phyloP scores from a whole-genome alignment of 1,140 invertebrate genomes.

The Zaprionus nigranus region DNA sequence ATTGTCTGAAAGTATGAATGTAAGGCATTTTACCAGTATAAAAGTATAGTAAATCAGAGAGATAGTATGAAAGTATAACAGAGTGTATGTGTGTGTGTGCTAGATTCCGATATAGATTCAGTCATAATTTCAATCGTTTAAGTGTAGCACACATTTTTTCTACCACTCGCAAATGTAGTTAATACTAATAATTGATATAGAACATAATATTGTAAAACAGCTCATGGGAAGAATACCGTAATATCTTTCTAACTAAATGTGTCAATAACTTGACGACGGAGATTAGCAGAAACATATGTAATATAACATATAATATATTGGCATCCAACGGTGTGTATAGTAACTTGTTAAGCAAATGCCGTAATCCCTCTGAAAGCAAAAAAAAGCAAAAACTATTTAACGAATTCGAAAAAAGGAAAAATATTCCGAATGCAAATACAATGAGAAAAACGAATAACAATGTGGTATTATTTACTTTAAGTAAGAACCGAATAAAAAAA shows the following conservation, averaged over 20 bases:
- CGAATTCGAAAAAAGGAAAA: constrained; percentile 10
- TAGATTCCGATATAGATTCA: constrained; percentile 25
- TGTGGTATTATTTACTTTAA: constrained; percentile 77
- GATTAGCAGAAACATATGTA: neutral
- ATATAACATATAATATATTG: constrained; percentile 11
- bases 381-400: constrained; percentile 6
- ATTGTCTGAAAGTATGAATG: neutral
- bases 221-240: neutral
- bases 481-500: constrained; percentile 47
- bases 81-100: constrained; percentile 33
- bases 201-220: neutral
- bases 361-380: constrained; percentile 2
- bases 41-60: no score
- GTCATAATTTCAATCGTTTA: constrained; percentile 46
- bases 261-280: constrained; percentile 21
- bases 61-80: constrained; percentile 28
- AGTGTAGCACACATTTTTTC: constrained; percentile 75
- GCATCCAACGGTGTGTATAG: constrained; percentile 50
- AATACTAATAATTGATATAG: constrained; percentile 24
- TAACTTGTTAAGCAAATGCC: constrained; percentile 33
- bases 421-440: constrained; percentile 6
- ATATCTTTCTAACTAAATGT: constrained; percentile 16
- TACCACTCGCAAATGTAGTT: constrained; percentile 52
- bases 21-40: neutral
- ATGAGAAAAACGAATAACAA: constrained; percentile 23